Evolutionary conservation across 2,888 invertebrate genomes (phyloP), one percentile per base, ranked within the genome.

Genomic region (Heliconius hortense): DNA sequence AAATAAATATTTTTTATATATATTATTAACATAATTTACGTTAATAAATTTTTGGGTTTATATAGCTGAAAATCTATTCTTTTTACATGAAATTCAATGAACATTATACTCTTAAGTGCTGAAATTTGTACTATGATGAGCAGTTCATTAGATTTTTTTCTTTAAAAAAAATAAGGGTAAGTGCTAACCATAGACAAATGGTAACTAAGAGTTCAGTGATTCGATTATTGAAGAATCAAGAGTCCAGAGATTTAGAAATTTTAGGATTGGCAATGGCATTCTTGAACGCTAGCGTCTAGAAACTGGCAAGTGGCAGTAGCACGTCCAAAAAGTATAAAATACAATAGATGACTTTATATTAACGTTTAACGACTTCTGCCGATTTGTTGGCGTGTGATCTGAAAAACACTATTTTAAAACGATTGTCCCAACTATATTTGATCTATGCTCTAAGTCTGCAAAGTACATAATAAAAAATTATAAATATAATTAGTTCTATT

Each of bases 361-460:
- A n/a, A n/a, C n/a, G n/a, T n/a, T 59, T 43, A 74, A 74, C 74
- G 62, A 69, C 68, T 35, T 53, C 24, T 64, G 11, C 24, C 2
- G 64, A 64, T n/a, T 48, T 39, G 48, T 43, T 74, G 74, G 74
- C 74, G 31, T 74, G 68, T 74, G 68, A 62, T 62, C 39, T 43
- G 24, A 66, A 26, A 24, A 66, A 28, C n/a, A 15, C 48, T 18
- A 68, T 73, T 73, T 68, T 35, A 18, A 35, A 24, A 69, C 48
- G 53, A 48, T 53, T 62, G 69, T 53, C 62, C 31, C 26, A 35
- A 26, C 35, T 53, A 24, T 39, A 66, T 66, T 66, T 66, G 28
- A 69, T 69, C 24, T 43, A 73, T 69, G 24, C 26, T 62, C 62
- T 63, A 24, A 35, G 8, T 63, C 62, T 69, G 62, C 26, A 60